phyloP scores from a whole-genome alignment of 2,888 invertebrate species.

The Oligia fasciuncula region DNA sequence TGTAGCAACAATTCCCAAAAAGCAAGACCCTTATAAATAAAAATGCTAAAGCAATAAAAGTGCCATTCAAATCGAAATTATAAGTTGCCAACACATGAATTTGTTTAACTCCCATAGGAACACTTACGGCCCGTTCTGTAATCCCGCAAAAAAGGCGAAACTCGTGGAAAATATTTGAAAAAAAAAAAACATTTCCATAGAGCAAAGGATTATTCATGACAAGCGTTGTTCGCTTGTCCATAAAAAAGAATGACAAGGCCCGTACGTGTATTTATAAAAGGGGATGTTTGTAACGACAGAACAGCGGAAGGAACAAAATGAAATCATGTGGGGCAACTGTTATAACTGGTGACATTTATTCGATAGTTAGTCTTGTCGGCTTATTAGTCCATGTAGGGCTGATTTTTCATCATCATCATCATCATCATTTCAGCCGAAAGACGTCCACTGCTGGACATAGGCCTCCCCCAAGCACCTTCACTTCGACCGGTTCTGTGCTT shows the following conservation, averaged over 20 bases:
- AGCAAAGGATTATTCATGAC: conserved; percentile 67
- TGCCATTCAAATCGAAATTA: conserved; percentile 46
- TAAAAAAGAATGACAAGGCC: conserved; percentile 60
- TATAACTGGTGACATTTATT: not conserved
- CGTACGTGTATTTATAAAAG: conserved; percentile 54
- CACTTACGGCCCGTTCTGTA: conserved; percentile 45
- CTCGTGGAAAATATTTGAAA: conserved; percentile 46
- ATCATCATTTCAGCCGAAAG: no score
- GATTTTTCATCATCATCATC: no score
- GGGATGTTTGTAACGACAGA: conserved; percentile 37
- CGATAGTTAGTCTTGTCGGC: not conserved
- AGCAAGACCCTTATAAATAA: conserved; percentile 37
- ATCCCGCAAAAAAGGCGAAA: conserved; percentile 44
- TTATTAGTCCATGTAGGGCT: no score
- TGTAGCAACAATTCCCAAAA: conserved; percentile 16
- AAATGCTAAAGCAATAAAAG: conserved; percentile 53
- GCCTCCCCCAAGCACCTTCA: no score
- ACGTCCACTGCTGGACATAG: no score
- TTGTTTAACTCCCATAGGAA: conserved; percentile 39
- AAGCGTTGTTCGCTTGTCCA: conserved; percentile 56
- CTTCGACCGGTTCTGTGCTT: no score
- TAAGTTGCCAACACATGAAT: conserved; percentile 44
- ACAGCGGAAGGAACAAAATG: conserved; percentile 34
- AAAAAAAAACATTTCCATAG: conserved; percentile 51
- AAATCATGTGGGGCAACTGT: not conserved